A percentile compares a stretch with the other conserved stretches of the same genome.
These are phyloP conservation scores for Pholis gunnellus DNA, from an alignment of 2,113 vertebrate genomes.

Conservation along the genomic window DNA sequence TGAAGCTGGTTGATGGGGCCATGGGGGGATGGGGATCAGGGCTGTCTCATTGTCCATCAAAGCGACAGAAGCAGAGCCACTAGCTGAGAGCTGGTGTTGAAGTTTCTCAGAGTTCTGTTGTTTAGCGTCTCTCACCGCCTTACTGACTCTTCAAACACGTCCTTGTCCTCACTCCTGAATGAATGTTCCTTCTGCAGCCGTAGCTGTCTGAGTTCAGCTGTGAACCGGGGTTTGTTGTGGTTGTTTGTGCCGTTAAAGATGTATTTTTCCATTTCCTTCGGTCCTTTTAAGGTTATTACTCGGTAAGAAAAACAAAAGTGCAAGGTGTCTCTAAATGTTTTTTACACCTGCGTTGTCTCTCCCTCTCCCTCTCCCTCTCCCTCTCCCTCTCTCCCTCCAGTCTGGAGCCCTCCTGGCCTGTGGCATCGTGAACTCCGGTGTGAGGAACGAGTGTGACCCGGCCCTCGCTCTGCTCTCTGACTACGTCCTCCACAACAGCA, in stretches of 20 bases:
- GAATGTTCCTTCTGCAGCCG: too few species aligned
- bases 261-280: neutral
- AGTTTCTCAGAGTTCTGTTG: too few species aligned
- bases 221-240: too few species aligned
- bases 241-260: neutral
- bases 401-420: slow-evolving; percentile 97
- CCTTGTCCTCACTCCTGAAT: too few species aligned
- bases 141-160: too few species aligned
- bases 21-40: too few species aligned
- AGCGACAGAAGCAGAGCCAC: too few species aligned
- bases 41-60: too few species aligned
- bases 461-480: slow-evolving; percentile 96
- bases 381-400: slow-evolving; percentile 68
- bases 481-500: slow-evolving; percentile 98
- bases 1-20: too few species aligned
- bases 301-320: neutral
- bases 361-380: neutral
- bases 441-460: slow-evolving; percentile 98
- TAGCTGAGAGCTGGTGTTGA: too few species aligned
- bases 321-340: neutral
- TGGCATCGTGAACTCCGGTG: slow-evolving; percentile 97
- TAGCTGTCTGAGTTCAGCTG: too few species aligned
- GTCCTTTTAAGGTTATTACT: neutral
- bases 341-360: neutral
- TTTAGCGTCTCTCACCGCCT: too few species aligned